Evolutionary conservation across 2,888 invertebrate genomes (phyloP).

Genomic region (Tachystola acroxantha): DNA sequence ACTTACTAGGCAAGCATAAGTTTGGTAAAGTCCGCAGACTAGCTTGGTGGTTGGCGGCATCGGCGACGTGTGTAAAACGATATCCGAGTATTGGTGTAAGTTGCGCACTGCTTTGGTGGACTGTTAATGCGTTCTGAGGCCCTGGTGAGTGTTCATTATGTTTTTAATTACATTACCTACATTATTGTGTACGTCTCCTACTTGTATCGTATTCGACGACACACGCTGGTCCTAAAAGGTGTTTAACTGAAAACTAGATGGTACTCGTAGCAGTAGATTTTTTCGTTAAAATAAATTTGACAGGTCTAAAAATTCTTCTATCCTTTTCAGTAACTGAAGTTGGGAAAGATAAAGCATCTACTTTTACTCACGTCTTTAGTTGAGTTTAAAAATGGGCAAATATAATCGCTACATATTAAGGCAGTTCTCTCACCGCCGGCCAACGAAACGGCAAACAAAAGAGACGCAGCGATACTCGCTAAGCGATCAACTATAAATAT

Average conservation of each 20-base stretch:
- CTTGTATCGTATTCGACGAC: constrained; percentile 5
- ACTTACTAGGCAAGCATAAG: constrained; percentile 71
- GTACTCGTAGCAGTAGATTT: too few relatives aligned
- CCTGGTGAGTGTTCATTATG: constrained; percentile 75
- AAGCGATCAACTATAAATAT: too few relatives aligned
- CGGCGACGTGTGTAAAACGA: constrained; percentile 62
- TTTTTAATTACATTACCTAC: constrained; percentile 51
- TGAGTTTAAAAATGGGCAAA: too few relatives aligned
- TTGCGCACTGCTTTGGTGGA: constrained; percentile 77
- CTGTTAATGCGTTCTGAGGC: constrained; percentile 71
- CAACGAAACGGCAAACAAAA: too few relatives aligned
- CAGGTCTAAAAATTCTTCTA: too few relatives aligned
- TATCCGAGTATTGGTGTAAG: constrained; percentile 64
- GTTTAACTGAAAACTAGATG: constrained; percentile 8
- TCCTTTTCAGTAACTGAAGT: too few relatives aligned
- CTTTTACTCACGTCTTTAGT: too few relatives aligned
- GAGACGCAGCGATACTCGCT: too few relatives aligned
- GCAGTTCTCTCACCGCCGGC: too few relatives aligned
- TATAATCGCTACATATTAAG: too few relatives aligned
- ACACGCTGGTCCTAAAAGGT: constrained; percentile 2
- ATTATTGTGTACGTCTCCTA: constrained; percentile 43
- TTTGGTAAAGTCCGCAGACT: constrained; percentile 71
- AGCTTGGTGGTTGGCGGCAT: constrained; percentile 71
- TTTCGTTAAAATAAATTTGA: too few relatives aligned
- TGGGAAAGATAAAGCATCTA: too few relatives aligned